Base-by-base conservation (phyloP, 2,797 vertebrate species). In the Poecile montanus region DNA sequence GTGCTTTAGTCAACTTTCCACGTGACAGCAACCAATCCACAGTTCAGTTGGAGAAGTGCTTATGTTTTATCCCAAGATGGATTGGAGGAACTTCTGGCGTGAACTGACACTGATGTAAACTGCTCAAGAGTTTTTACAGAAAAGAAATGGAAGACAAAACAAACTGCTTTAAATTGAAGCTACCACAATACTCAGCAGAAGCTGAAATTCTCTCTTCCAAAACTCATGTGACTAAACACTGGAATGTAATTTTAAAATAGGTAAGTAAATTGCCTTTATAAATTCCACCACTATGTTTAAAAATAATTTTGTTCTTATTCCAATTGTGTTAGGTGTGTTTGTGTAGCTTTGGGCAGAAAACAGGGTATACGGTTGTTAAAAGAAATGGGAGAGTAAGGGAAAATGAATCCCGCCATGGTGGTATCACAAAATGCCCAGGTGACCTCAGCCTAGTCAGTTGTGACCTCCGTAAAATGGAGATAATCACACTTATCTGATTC, bases 401-500 rank as follows among this genome's bases (percentile, higher is more conserved):
- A 93, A 3, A 6, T 48, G 73, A 93, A 95, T 63, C 66, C 38
- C 0, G 0, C 11, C 1, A 0, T 3, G 51, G 74, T 40, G 38
- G 63, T 86, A 88, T 50, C 1, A 0, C 34, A 68, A 61, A 70
- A 88, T 61, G 44, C 40, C 88, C 51, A 78, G 78, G 71, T 65
- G 79, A 85, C 72, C 93, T 73, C 2, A 0, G 61, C 57, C 32
- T 76, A 88, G 67, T 13, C 61, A 91, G 47, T 30, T 78, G 44
- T 60, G 74, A 93, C 83, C 89, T 85, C 72, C 18, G 32, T 79
- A 92, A 89, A 95, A 93, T 7, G 16, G 85, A 92, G 74, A 94
- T 94, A 93, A 96, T 92, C 88, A 86, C 47, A 77, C n/a, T 94
- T 95, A 91, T 51, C 92, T 95, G 94, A 92, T 91, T 86, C 82